phyloP scores from a whole-genome alignment of 2,797 vertebrate species.

The Crenuchus spilurus region DNA sequence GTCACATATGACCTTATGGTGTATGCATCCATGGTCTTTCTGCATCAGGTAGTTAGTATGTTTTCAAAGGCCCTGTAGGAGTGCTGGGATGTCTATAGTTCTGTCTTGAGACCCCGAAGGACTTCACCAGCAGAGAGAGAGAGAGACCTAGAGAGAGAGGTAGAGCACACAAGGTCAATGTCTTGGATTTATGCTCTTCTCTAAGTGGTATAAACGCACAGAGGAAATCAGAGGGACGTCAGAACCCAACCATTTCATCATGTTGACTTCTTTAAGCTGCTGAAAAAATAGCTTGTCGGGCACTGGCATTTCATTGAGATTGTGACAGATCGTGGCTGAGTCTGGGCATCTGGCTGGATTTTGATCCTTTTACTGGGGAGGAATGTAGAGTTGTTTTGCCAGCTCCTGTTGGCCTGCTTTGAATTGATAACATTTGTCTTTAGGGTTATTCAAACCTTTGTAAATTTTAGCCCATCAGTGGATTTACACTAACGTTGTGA shows the following conservation, averaged over 20 bases:
- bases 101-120: constrained; percentile 61
- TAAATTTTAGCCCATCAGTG: constrained; percentile 65
- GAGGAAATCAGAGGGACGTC: constrained; percentile 68
- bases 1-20: background rate
- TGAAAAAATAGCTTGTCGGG: constrained; percentile 78
- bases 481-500: constrained; percentile 51
- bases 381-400: constrained; percentile 32
- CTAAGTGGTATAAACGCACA: constrained; percentile 72
- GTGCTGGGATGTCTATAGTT: constrained; percentile 57
- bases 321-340: constrained; percentile 75
- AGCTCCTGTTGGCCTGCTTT: constrained; percentile 61
- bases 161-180: constrained; percentile 73
- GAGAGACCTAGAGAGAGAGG: constrained; percentile 48
- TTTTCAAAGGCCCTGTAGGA: constrained; percentile 47
- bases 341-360: constrained; percentile 64
- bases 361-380: constrained; percentile 56
- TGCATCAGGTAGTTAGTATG: constrained; percentile 59
- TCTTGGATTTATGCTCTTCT: constrained; percentile 73
- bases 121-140: constrained; percentile 70
- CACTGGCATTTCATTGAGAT: constrained; percentile 76
- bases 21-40: constrained; percentile 58
- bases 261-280: constrained; percentile 80
- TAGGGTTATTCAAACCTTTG: constrained; percentile 71
- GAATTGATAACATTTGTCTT: constrained; percentile 72
- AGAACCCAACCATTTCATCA: constrained; percentile 82